Conservation (phyloP, 1,140 invertebrate species). For the Lepidurus arcticus region DNA sequence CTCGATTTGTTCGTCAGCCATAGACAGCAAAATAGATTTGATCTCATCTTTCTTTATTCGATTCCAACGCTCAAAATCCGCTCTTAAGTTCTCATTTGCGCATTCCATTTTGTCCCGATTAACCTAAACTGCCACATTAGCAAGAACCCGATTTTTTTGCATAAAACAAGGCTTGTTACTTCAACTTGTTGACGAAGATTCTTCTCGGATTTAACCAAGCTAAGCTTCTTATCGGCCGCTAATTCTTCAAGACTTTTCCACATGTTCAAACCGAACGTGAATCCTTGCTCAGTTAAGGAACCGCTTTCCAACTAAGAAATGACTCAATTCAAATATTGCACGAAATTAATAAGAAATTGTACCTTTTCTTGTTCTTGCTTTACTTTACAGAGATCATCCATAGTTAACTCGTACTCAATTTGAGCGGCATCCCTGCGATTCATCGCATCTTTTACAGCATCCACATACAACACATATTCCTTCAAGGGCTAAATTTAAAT, state of each 20-base stretch:
- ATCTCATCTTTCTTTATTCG: conserved; percentile 61
- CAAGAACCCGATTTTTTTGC: background rate
- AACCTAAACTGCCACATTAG: conserved; percentile 38
- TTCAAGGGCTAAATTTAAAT: conserved; percentile 50
- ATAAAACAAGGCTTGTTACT: conserved; percentile 36
- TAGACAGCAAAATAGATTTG: conserved; percentile 57
- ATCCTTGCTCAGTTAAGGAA: conserved; percentile 27
- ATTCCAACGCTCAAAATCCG: conserved; percentile 66
- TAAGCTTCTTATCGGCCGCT: conserved; percentile 54
- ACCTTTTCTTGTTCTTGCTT: conserved; percentile 61
- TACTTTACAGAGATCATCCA: conserved; percentile 59
- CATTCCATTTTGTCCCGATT: conserved; percentile 61
- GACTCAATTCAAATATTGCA: background rate
- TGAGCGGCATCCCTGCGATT: conserved; percentile 61
- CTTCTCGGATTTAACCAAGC: conserved; percentile 50
- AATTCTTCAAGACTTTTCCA: conserved; percentile 51
- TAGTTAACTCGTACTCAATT: conserved; percentile 58
- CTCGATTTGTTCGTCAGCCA: conserved; percentile 62
- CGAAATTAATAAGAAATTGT: conserved; percentile 33
- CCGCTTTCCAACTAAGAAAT: conserved; percentile 31
- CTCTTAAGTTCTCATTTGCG: conserved; percentile 63
- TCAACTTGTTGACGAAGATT: conserved; percentile 53
- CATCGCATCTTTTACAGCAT: conserved; percentile 62
- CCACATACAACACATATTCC: conserved; percentile 64
- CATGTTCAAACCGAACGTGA: conserved; percentile 38